Evolutionary conservation across 1,140 invertebrate genomes (phyloP).

Genomic region (Cotesia typhae): DNA sequence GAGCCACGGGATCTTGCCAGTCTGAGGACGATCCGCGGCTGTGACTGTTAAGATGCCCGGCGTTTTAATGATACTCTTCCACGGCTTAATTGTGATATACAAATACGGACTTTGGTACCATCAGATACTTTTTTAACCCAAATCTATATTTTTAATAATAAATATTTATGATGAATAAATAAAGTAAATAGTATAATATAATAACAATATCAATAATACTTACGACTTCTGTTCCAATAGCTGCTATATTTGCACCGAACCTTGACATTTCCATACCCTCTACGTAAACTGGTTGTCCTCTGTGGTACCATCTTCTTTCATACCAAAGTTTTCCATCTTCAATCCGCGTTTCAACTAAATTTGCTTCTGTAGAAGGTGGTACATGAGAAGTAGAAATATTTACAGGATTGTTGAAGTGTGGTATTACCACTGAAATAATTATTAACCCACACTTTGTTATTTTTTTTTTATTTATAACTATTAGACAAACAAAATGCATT

Average conservation of each 20-base stretch:
- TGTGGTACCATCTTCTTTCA: constrained; percentile 93
- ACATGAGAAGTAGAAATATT: constrained; percentile 59
- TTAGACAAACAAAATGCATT: constrained; percentile 14
- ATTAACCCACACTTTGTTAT: background rate
- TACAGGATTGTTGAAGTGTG: constrained; percentile 57
- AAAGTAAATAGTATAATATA: background rate
- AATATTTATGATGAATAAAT: constrained; percentile 38
- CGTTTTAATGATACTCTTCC: constrained; percentile 90
- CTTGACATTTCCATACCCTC: constrained; percentile 85
- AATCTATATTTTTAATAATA: constrained; percentile 72
- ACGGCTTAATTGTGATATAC: constrained; percentile 81
- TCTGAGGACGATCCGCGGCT: constrained; percentile 35
- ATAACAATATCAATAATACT: constrained; percentile 49
- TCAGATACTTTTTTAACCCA: constrained; percentile 89
- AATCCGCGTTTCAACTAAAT: constrained; percentile 81
- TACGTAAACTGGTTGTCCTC: constrained; percentile 91
- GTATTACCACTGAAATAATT: constrained; percentile 58
- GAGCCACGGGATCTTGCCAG: constrained; percentile 32
- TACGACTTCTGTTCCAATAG: constrained; percentile 89
- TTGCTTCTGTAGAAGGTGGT: constrained; percentile 55
- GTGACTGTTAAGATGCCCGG: constrained; percentile 71
- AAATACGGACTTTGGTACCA: constrained; percentile 83
- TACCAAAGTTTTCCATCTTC: constrained; percentile 95
- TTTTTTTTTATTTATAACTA: constrained; percentile 4
- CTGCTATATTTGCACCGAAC: constrained; percentile 86